A percentile compares a stretch with the other conserved stretches of the same genome.
These are phyloP conservation scores for Griposia aprilina DNA, from an alignment of 2,888 invertebrate species.

Conservation along the genomic window DNA sequence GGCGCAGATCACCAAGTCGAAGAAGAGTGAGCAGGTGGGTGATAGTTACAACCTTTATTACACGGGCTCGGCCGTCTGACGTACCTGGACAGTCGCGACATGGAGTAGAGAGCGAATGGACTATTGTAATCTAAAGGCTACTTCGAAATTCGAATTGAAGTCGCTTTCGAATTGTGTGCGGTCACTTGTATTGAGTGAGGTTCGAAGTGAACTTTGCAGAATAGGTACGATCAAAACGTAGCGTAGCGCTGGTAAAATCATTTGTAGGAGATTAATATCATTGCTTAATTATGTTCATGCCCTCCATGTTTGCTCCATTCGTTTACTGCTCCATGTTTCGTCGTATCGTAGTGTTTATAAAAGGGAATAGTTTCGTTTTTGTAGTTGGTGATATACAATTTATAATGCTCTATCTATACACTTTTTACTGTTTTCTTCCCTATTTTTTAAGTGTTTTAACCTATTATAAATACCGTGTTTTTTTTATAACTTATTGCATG, in stretches of 20 bases:
- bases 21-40: slow-evolving; percentile 86
- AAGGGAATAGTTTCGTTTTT: background rate
- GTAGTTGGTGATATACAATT: background rate
- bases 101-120: slow-evolving; percentile 24
- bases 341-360: background rate
- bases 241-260: background rate
- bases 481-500: slow-evolving; percentile 21
- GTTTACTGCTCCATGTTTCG: slow-evolving; percentile 9
- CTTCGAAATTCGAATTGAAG: background rate
- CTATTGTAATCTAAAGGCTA: background rate
- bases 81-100: too few species aligned
- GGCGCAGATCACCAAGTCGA: slow-evolving; percentile 88
- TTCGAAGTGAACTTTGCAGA: background rate
- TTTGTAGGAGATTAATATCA: background rate
- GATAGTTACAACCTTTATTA: slow-evolving; percentile 41
- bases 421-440: background rate
- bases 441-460: background rate
- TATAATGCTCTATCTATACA: background rate
- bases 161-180: background rate
- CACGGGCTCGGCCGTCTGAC: slow-evolving; percentile 44
- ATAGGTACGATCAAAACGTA: background rate
- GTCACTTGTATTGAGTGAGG: background rate
- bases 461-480: background rate
- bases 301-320: slow-evolving; percentile 5
- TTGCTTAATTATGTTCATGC: background rate